Percentiles rank a stretch among this genome's conserved stretches.
Conservation (phyloP, 2,797 vertebrate genomes). For the Dallia pectoralis region DNA sequence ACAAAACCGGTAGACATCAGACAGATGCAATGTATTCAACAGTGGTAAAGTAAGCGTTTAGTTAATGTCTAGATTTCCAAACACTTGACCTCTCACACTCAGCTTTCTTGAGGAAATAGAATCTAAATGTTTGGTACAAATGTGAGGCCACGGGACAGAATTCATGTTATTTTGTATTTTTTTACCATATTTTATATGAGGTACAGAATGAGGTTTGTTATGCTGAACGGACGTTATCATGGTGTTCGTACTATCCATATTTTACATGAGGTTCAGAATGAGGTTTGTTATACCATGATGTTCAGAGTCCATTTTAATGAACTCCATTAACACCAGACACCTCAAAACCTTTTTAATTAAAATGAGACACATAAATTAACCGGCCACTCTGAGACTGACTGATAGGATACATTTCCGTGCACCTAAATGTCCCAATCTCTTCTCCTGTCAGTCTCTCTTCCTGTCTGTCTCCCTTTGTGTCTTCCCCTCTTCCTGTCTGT, state of each 20-base stretch:
- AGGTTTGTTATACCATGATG: background rate
- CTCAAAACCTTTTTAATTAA: background rate
- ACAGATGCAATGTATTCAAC: too few species aligned
- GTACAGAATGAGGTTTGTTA: background rate
- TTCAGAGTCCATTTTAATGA: conserved; percentile 1
- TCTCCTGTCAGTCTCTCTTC: conserved; percentile 2
- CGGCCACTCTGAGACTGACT: background rate
- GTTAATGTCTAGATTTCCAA: too few species aligned
- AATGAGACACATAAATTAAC: background rate
- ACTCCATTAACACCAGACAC: background rate
- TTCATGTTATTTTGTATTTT: too few species aligned
- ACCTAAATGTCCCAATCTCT: background rate
- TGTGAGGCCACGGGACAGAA: too few species aligned
- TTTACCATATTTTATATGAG: too few species aligned
- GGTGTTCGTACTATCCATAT: background rate
- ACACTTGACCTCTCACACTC: too few species aligned
- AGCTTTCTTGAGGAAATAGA: too few species aligned
- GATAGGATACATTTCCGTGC: background rate
- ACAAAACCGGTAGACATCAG: too few species aligned
- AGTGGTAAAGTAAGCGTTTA: too few species aligned
- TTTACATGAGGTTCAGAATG: background rate
- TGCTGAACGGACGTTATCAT: background rate
- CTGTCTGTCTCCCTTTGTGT: background rate
- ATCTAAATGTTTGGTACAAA: too few species aligned
- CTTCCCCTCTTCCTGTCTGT: background rate